phyloP scores from a whole-genome alignment of 2,113 vertebrate genomes.

The Crotalus helleri region DNA sequence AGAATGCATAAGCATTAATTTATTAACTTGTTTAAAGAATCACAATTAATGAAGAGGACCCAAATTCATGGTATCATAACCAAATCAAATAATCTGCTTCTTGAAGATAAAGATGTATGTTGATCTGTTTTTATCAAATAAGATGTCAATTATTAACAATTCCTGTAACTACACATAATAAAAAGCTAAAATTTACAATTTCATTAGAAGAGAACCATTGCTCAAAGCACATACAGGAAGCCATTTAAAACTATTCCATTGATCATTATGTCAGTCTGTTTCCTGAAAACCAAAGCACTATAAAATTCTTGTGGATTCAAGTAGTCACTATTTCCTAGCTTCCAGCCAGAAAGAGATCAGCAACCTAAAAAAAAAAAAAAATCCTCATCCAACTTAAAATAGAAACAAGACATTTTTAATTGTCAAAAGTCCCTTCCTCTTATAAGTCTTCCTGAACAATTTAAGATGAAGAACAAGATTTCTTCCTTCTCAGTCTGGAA shows the following conservation, averaged over 20 bases:
- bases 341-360: not conserved
- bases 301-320: not conserved
- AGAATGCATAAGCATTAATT: not conserved
- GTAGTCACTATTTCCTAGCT: not conserved
- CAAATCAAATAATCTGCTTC: not conserved
- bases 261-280: not conserved
- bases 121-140: not conserved
- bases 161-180: not conserved
- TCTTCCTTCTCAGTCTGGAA: not conserved
- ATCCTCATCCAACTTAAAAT: not conserved
- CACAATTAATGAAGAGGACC: not conserved
- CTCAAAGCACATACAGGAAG: not conserved
- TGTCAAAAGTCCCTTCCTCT: not conserved
- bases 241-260: not conserved
- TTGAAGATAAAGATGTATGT: not conserved
- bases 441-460: not conserved
- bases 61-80: not conserved
- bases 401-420: not conserved
- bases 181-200: not conserved
- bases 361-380: slow-evolving; percentile 2
- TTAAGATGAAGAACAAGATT: not conserved
- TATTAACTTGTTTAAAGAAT: not conserved
- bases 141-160: not conserved
- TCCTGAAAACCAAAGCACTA: not conserved
- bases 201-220: not conserved